These are phyloP conservation scores for Pandion haliaetus DNA, from an alignment of 2,113 vertebrate genomes.

Conservation along the genomic window DNA sequence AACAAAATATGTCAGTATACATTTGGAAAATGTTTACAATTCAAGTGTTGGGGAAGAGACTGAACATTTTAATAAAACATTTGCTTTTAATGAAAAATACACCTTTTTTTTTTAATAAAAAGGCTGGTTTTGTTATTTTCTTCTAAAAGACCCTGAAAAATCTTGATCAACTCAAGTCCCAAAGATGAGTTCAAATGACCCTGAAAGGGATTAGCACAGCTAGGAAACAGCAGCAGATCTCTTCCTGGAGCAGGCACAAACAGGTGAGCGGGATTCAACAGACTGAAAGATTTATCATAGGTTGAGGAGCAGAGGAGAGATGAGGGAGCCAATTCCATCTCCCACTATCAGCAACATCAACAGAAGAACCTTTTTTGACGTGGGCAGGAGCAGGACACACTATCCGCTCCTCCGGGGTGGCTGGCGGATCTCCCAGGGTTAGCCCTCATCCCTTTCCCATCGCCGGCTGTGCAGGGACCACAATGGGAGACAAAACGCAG, in stretches of 20 bases:
- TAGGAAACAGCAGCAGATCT: neutral
- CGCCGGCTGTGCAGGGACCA: fast-evolving
- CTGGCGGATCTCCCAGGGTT: neutral
- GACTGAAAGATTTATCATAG: neutral
- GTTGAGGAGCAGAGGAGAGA: neutral
- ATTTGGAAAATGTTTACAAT: neutral
- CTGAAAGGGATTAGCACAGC: neutral
- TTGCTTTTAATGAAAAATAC: neutral
- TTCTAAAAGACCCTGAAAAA: neutral
- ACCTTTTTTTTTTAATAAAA: neutral
- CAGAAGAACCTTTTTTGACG: neutral
- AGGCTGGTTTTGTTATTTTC: neutral
- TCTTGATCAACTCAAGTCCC: neutral
- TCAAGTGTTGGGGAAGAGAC: neutral
- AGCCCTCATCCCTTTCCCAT: neutral
- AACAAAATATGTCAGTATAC: neutral
- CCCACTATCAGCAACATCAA: neutral
- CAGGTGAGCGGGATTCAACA: neutral
- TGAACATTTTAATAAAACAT: neutral
- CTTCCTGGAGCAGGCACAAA: neutral
- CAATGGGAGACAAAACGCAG: fast-evolving
- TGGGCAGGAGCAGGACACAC: fast-evolving
- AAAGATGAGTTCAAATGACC: neutral
- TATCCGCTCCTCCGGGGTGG: fast-evolving
- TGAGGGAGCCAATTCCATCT: neutral